Percentiles rank a stretch among this genome's conserved stretches.
Conservation (phyloP, 2,113 vertebrate genomes). For the Puffinus mauretanicus region DNA sequence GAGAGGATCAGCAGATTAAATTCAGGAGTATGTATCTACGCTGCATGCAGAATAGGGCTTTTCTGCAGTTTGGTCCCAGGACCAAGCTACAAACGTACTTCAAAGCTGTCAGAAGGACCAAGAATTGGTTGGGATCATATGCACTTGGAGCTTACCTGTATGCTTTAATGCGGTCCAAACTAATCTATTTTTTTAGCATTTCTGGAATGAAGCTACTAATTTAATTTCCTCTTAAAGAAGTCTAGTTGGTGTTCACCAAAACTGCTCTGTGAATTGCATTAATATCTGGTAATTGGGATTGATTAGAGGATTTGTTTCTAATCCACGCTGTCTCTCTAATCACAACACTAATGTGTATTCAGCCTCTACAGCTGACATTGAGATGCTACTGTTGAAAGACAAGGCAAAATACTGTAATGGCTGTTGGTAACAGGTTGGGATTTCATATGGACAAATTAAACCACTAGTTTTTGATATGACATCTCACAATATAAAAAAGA, state of each 20-base stretch:
- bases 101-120: neutral
- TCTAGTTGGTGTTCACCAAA: neutral
- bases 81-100: neutral
- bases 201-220: neutral
- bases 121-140: neutral
- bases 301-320: neutral
- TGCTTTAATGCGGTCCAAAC: neutral
- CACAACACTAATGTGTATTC: neutral
- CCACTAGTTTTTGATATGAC: rapidly evolving
- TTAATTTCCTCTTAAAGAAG: neutral
- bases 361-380: neutral
- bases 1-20: neutral
- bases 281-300: neutral
- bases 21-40: rapidly evolving
- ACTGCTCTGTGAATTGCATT: neutral
- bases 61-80: neutral
- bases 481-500: rapidly evolving
- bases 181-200: rapidly evolving
- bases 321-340: neutral
- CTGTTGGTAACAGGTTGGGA: rapidly evolving
- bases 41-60: rapidly evolving
- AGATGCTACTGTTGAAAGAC: neutral
- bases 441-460: neutral
- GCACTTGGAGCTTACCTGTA: neutral
- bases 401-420: neutral